Conservation (phyloP, 2,797 vertebrate species). For the Micropoecilia bifurca region DNA sequence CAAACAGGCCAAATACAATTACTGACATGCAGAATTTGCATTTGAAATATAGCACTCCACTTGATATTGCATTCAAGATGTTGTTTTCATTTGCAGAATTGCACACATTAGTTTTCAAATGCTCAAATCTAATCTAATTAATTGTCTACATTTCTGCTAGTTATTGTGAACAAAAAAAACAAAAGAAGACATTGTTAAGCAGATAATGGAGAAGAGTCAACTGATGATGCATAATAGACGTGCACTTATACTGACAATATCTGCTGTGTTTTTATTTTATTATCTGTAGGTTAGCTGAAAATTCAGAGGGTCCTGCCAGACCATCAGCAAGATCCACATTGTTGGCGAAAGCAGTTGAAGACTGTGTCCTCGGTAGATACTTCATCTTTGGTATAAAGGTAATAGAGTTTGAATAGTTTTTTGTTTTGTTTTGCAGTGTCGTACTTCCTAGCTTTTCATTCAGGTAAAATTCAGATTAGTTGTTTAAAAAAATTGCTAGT, state of each 20-base stretch:
- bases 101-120: neutral
- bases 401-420: constrained; percentile 14
- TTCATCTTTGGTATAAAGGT: constrained; percentile 95
- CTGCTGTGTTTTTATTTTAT: neutral
- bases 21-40: neutral
- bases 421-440: neutral
- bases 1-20: neutral
- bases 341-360: constrained; percentile 86
- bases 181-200: neutral
- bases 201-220: neutral
- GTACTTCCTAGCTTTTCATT: neutral
- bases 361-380: constrained; percentile 90
- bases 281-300: constrained; percentile 67
- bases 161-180: neutral
- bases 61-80: neutral
- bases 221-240: neutral
- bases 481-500: neutral
- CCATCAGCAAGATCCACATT: constrained; percentile 62
- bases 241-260: neutral
- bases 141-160: neutral
- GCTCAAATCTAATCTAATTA: neutral
- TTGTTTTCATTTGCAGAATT: neutral
- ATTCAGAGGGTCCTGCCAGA: constrained; percentile 63
- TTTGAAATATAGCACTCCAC: neutral
- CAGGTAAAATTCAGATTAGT: neutral